Evolutionary conservation across 2,113 vertebrate species (phyloP).

Genomic region (Poecile atricapillus): DNA sequence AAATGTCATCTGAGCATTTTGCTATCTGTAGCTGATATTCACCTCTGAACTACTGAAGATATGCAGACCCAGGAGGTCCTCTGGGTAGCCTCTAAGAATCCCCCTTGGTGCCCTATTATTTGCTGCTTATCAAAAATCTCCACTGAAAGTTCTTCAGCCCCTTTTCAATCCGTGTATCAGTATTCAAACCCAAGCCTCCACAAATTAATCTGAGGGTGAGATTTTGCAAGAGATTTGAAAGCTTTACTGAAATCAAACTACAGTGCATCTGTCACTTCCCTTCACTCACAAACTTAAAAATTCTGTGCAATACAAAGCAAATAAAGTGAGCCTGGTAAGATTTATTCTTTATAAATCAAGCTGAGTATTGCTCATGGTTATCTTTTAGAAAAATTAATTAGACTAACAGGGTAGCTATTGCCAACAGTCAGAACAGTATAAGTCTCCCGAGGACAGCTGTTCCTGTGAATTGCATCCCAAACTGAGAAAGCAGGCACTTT

Average conservation of each 20-base stretch:
- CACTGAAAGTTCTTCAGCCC: background rate
- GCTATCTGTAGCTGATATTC: background rate
- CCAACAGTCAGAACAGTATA: background rate
- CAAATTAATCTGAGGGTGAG: slow-evolving; percentile 22
- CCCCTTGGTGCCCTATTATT: background rate
- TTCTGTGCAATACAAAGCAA: background rate
- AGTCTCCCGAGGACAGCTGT: background rate
- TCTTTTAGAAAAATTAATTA: slow-evolving; percentile 55
- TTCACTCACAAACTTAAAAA: slow-evolving; percentile 4
- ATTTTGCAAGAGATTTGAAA: slow-evolving; percentile 30
- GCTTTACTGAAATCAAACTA: background rate
- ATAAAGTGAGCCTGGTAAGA: background rate
- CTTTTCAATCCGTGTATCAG: background rate
- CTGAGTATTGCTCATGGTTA: slow-evolving; percentile 5
- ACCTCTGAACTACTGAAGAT: background rate
- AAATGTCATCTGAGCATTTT: background rate
- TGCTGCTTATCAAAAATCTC: slow-evolving; percentile 5
- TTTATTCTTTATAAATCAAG: slow-evolving; percentile 39
- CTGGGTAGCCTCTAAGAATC: background rate
- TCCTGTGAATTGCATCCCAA: slow-evolving; percentile 17
- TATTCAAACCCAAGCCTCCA: slow-evolving; percentile 3
- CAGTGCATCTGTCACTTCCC: background rate
- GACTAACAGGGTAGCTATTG: slow-evolving; percentile 19
- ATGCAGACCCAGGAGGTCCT: background rate
- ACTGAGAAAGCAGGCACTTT: background rate